phyloP scores from a whole-genome alignment of 1,140 invertebrate species.

The Rhyacophila brunnea region DNA sequence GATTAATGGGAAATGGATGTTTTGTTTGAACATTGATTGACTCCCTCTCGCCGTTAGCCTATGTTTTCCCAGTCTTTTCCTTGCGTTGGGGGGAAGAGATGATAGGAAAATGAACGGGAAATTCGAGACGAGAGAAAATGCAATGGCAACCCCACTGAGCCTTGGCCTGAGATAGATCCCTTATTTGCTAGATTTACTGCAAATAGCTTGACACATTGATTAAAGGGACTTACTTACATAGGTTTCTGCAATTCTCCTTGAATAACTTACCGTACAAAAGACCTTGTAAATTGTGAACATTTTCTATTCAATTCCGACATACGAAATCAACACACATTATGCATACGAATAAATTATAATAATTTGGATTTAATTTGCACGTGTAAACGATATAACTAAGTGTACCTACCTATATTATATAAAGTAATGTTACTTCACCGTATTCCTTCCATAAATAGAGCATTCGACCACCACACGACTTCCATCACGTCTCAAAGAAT shows the following conservation, averaged over 20 bases:
- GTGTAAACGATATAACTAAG: too few species aligned
- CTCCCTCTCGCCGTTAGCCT: conserved; percentile 2
- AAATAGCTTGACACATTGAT: conserved; percentile 6
- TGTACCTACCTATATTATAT: too few species aligned
- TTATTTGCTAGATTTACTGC: conserved; percentile 1
- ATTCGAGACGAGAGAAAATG: conserved; percentile 23
- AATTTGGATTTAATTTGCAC: too few species aligned
- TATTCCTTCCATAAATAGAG: too few species aligned
- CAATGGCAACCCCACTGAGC: too few species aligned
- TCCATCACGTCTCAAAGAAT: too few species aligned
- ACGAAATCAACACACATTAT: too few species aligned
- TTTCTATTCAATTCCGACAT: too few species aligned
- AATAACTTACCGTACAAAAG: neutral
- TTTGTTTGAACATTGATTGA: conserved; percentile 28
- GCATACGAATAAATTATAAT: too few species aligned
- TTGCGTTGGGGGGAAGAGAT: neutral
- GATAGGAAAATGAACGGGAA: conserved; percentile 19
- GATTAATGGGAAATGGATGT: conserved; percentile 33
- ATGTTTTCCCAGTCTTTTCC: conserved; percentile 5
- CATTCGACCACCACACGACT: too few species aligned
- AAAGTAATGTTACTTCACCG: too few species aligned
- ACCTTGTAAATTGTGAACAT: too few species aligned
- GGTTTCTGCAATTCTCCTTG: neutral
- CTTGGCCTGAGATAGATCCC: neutral
- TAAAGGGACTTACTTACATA: neutral